phyloP scores from a whole-genome alignment of 2,888 invertebrate species.

The Pandemis corylana region DNA sequence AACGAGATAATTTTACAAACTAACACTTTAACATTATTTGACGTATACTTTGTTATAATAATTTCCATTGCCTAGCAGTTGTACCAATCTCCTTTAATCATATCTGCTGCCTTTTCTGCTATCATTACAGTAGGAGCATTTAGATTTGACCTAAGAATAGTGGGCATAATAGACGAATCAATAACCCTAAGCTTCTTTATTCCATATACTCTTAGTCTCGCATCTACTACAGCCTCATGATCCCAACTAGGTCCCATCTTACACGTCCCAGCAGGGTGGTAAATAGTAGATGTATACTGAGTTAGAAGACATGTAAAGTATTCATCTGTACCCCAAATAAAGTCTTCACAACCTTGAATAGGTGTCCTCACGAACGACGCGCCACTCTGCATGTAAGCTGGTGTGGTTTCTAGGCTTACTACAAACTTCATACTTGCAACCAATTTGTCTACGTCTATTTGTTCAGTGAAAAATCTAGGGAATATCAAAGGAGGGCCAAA shows the following conservation, averaged over 20 bases:
- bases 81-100: constrained; percentile 83
- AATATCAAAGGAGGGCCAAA: constrained; percentile 90
- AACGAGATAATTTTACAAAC: neutral
- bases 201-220: constrained; percentile 86
- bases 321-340: constrained; percentile 85
- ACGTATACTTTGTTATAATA: too few relatives aligned
- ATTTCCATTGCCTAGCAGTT: neutral
- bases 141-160: constrained; percentile 89
- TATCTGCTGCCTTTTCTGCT: constrained; percentile 91
- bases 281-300: constrained; percentile 89
- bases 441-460: constrained; percentile 86
- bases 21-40: neutral
- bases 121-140: constrained; percentile 95
- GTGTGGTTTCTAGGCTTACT: constrained; percentile 84
- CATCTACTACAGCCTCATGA: constrained; percentile 87
- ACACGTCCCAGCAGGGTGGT: constrained; percentile 88
- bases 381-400: constrained; percentile 84
- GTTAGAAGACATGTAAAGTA: constrained; percentile 88
- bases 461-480: constrained; percentile 87
- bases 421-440: constrained; percentile 86
- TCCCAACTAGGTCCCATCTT: constrained; percentile 89
- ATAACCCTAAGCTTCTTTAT: constrained; percentile 86
- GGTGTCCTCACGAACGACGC: constrained; percentile 83
- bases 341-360: constrained; percentile 84
- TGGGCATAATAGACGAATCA: constrained; percentile 88